These are phyloP conservation scores for Conus ventricosus DNA, from an alignment of 1,140 invertebrate species.

Conservation along the genomic window DNA sequence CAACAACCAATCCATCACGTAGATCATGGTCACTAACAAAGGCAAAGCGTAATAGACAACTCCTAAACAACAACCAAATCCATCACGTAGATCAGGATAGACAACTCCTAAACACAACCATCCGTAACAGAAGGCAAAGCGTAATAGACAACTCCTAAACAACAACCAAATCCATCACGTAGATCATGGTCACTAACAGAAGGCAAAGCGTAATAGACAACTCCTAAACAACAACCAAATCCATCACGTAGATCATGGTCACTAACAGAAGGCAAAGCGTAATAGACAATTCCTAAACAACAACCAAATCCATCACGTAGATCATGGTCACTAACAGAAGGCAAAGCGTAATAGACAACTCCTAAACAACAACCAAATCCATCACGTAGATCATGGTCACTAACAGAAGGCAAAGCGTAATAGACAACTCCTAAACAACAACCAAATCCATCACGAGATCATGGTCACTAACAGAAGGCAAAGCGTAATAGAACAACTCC, in stretches of 20 bases:
- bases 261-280: not conserved
- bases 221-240: not conserved
- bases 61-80: not conserved
- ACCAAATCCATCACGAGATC: not conserved
- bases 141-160: not conserved
- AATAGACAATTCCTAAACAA: not conserved
- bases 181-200: not conserved
- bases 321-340: not conserved
- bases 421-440: not conserved
- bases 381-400: not conserved
- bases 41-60: not conserved
- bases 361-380: not conserved
- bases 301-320: no score
- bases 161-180: not conserved
- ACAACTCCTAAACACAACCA: no score
- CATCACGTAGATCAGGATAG: not conserved
- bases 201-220: not conserved
- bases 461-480: not conserved
- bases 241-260: not conserved
- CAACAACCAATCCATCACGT: not conserved
- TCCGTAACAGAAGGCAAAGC: no score
- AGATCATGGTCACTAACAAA: not conserved
- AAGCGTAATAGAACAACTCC: not conserved
- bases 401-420: not conserved
- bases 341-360: not conserved